Conservation (phyloP, 2,797 vertebrate genomes). For the Calcarius lapponicus region DNA sequence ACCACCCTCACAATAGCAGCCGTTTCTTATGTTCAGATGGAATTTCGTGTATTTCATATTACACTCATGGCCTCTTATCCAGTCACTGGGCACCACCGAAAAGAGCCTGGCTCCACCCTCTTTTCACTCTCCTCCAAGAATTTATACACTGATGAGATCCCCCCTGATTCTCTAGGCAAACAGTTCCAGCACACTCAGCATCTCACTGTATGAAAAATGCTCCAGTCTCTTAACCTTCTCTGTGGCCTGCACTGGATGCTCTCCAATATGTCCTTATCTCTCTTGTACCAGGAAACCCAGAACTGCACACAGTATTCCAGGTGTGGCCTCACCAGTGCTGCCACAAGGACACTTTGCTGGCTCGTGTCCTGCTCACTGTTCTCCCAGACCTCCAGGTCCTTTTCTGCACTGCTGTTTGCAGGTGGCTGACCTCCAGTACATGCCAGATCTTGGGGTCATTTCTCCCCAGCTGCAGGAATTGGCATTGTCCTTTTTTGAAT, state of each 20-base stretch:
- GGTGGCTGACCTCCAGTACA: accelerated
- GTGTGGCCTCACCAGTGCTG: background rate
- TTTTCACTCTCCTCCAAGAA: background rate
- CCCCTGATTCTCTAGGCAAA: background rate
- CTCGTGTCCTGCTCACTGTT: background rate
- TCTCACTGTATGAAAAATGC: background rate
- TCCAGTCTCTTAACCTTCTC: background rate
- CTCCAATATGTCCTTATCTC: background rate
- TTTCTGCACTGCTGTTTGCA: background rate
- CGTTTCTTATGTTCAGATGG: background rate
- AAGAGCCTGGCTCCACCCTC: background rate
- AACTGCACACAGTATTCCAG: background rate
- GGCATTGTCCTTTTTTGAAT: background rate
- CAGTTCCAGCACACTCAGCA: background rate
- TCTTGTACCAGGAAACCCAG: background rate
- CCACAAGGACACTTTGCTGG: background rate
- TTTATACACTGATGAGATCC: background rate
- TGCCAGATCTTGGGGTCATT: background rate
- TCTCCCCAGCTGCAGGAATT: background rate
- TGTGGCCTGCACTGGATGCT: background rate
- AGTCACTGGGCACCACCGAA: background rate
- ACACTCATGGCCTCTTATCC: background rate
- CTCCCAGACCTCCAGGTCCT: background rate
- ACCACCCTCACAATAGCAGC: accelerated
- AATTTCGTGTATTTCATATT: background rate